Evolutionary conservation across 2,113 vertebrate genomes (phyloP).

Genomic region (Dicaeum eximium): DNA sequence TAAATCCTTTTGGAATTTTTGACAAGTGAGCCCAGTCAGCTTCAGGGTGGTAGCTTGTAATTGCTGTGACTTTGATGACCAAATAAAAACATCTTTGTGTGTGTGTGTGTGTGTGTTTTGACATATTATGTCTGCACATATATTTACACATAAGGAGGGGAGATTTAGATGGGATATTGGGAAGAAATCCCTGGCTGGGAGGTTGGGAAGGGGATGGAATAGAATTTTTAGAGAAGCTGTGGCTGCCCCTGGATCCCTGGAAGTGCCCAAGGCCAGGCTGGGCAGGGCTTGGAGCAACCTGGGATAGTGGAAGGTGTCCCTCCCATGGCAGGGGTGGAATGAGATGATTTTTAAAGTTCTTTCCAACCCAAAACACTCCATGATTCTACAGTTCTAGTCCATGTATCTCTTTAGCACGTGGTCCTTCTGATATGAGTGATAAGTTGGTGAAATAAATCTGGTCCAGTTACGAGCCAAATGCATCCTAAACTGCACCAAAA

Average conservation of each 20-base stretch:
- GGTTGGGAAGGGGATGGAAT: background rate
- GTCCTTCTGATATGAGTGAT: fast-evolving
- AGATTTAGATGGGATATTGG: no score
- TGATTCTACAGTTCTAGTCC: background rate
- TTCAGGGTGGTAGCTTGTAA: background rate
- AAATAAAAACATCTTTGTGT: background rate
- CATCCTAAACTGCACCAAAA: background rate
- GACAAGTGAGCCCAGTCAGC: background rate
- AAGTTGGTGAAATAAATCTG: background rate
- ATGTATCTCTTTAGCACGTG: background rate
- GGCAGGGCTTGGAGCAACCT: background rate
- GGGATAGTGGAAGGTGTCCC: fast-evolving
- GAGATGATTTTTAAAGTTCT: background rate
- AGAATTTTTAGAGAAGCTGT: background rate
- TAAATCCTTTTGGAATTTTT: background rate
- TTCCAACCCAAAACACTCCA: background rate
- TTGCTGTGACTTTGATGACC: background rate
- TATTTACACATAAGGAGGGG: background rate
- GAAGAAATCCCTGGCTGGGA: background rate
- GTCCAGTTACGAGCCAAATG: fast-evolving
- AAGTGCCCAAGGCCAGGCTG: fast-evolving
- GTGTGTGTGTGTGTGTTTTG: fast-evolving
- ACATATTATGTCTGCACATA: fast-evolving
- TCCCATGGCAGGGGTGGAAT: background rate
- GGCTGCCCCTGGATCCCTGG: background rate